These are phyloP conservation scores for Pentalonia nigronervosa DNA, from an alignment of 1,140 invertebrate species.

Conservation along the genomic window DNA sequence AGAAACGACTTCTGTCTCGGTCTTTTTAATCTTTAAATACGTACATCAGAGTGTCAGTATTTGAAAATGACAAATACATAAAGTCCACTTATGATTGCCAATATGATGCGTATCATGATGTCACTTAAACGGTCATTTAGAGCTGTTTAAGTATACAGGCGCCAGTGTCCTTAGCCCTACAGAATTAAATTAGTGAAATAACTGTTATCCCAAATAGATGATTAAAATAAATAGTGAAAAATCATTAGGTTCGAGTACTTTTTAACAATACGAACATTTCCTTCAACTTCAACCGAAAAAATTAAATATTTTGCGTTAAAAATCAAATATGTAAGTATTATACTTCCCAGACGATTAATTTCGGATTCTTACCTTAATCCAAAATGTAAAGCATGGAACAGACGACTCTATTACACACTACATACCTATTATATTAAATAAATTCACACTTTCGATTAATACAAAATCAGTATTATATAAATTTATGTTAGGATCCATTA, in stretches of 20 bases:
- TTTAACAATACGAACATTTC: not conserved
- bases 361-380: not conserved
- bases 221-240: too few species aligned
- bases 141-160: not conserved
- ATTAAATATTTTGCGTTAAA: not conserved
- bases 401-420: not conserved
- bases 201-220: too few species aligned
- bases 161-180: not conserved
- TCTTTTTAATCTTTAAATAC: not conserved
- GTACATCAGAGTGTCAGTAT: not conserved
- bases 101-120: not conserved
- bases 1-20: not conserved
- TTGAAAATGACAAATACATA: not conserved
- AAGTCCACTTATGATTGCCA: not conserved
- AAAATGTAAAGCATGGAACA: not conserved
- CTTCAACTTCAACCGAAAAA: not conserved
- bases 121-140: not conserved
- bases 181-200: not conserved
- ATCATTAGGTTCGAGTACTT: too few species aligned
- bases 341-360: not conserved
- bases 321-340: not conserved
- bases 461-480: constrained; percentile 9
- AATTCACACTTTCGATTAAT: not conserved
- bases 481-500: not conserved
- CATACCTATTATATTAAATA: not conserved